phyloP scores from a whole-genome alignment of 2,888 invertebrate species.

The Horisme vitalbata region DNA sequence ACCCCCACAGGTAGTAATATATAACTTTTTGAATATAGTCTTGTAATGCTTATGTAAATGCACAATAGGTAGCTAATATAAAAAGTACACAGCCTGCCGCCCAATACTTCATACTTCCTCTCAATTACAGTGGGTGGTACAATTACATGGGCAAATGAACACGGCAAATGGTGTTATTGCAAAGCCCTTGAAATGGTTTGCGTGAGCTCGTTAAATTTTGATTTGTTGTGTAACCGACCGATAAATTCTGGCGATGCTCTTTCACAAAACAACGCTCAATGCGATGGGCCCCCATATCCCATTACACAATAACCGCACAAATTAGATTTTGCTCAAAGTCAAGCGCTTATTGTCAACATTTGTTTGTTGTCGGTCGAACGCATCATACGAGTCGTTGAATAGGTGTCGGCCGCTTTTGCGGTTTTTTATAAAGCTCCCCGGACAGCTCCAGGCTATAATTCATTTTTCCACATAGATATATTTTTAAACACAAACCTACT shows the following conservation, averaged over 20 bases:
- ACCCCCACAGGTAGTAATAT: constrained; percentile 33
- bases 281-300: constrained; percentile 60
- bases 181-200: constrained; percentile 61
- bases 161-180: constrained; percentile 56
- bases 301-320: constrained; percentile 81
- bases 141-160: constrained; percentile 72
- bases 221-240: constrained; percentile 81
- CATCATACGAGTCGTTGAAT: constrained; percentile 73
- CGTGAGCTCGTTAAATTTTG: constrained; percentile 78
- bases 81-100: constrained; percentile 35
- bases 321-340: constrained; percentile 82
- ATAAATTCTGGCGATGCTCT: constrained; percentile 66
- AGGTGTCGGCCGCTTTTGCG: constrained; percentile 66
- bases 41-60: constrained; percentile 37
- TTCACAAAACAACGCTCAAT: constrained; percentile 57
- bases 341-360: constrained; percentile 75
- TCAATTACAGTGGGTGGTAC: constrained; percentile 59
- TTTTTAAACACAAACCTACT: constrained; percentile 11
- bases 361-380: constrained; percentile 74
- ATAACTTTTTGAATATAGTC: constrained; percentile 19
- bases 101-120: constrained; percentile 40
- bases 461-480: constrained; percentile 11
- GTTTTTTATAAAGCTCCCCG: constrained; percentile 50
- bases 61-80: constrained; percentile 17
- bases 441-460: constrained; percentile 23